A percentile compares a stretch with the other conserved stretches of the same genome.
Conservation (phyloP, 23 tunicate genomes). For the Diplosoma virens region DNA sequence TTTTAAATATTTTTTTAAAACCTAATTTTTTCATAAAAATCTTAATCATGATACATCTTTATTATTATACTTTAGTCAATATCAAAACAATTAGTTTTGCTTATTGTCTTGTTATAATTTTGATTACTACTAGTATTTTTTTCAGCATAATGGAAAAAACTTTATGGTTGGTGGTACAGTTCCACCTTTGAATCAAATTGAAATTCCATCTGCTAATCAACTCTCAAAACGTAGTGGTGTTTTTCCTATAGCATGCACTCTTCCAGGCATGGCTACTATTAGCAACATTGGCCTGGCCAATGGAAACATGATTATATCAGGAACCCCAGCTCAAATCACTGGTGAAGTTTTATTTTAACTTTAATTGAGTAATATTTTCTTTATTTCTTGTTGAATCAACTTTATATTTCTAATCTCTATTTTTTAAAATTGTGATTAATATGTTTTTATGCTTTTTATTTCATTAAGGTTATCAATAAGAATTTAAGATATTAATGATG, state of each 20-base stretch:
- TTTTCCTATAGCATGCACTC: slow-evolving; percentile 49
- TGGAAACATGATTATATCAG: slow-evolving; percentile 44
- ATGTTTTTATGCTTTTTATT: too few species aligned
- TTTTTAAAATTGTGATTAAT: too few species aligned
- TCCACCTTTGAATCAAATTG: slow-evolving; percentile 55
- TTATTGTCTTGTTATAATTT: neutral
- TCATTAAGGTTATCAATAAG: too few species aligned
- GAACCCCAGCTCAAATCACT: slow-evolving; percentile 32
- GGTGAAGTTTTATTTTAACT: slow-evolving; percentile 15
- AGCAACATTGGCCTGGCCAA: slow-evolving; percentile 53
- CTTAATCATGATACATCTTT: too few species aligned
- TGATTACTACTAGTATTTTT: neutral
- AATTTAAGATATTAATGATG: too few species aligned
- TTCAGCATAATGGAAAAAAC: slow-evolving; percentile 33
- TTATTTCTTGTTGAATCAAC: too few species aligned
- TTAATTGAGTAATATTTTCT: too few species aligned
- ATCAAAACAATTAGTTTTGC: too few species aligned
- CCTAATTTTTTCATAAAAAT: too few species aligned
- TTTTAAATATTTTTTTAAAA: too few species aligned
- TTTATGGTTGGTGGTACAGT: slow-evolving; percentile 54
- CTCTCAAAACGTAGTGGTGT: slow-evolving; percentile 58
- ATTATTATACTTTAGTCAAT: too few species aligned
- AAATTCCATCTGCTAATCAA: slow-evolving; percentile 59
- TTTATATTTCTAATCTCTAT: too few species aligned
- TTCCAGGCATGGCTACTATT: slow-evolving; percentile 72